These are phyloP conservation scores for Amazona vittata DNA, from an alignment of 2,113 vertebrate species.

Conservation along the genomic window DNA sequence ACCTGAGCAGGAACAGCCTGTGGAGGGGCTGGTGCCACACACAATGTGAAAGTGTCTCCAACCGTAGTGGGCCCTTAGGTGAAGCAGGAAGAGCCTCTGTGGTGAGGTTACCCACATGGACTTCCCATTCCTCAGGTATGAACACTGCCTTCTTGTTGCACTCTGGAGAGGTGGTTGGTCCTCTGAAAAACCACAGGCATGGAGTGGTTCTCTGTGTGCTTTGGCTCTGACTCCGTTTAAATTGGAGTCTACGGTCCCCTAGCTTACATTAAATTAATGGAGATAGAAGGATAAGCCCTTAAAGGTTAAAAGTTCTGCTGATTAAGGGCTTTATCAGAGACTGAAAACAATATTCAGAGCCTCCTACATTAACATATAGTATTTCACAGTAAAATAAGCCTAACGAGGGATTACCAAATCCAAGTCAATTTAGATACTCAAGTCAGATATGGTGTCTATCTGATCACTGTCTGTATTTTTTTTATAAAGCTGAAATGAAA, in stretches of 20 bases:
- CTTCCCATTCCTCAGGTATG: neutral
- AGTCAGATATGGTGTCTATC: neutral
- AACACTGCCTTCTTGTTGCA: rapidly evolving
- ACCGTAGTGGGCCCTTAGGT: rapidly evolving
- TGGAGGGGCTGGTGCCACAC: neutral
- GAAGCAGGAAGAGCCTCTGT: neutral
- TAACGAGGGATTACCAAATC: neutral
- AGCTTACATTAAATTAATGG: neutral
- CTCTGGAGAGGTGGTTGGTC: neutral
- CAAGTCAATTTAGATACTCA: neutral
- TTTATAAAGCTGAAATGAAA: neutral
- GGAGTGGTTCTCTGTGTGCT: neutral
- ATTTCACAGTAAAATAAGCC: constrained; percentile 8
- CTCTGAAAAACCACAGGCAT: rapidly evolving
- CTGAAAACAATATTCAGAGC: neutral
- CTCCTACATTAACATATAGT: neutral
- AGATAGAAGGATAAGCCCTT: neutral
- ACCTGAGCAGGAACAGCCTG: neutral
- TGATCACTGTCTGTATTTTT: neutral
- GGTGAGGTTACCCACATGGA: rapidly evolving
- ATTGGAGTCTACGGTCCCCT: neutral
- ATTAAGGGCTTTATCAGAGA: constrained; percentile 9
- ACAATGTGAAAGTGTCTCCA: rapidly evolving
- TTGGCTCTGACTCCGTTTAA: rapidly evolving
- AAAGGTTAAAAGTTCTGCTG: neutral